phyloP scores from a whole-genome alignment of 2,113 vertebrate species.

The Typhlomys cinereus region DNA sequence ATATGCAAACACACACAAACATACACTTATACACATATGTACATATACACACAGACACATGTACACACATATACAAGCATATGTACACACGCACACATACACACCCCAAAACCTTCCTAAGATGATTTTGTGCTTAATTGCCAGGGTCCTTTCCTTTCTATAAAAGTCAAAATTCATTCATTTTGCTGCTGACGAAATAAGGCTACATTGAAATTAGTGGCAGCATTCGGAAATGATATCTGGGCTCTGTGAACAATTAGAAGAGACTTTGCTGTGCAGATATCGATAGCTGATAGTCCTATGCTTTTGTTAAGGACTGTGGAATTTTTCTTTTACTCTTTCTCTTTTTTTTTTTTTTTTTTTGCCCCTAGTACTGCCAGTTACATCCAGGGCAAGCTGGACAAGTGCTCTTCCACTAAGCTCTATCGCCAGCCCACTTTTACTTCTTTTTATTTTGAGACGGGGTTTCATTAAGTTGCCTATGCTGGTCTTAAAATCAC shows the following conservation, averaged over 20 bases:
- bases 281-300: not conserved
- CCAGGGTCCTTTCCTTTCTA: not conserved
- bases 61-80: too few relatives aligned
- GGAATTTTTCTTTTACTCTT: not conserved
- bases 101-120: too few relatives aligned
- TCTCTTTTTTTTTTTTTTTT: too few relatives aligned
- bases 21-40: too few relatives aligned
- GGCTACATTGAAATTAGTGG: conserved; percentile 3
- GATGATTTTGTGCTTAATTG: not conserved
- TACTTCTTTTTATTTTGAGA: not conserved
- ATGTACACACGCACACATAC: too few relatives aligned
- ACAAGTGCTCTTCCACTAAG: not conserved
- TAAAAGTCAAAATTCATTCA: conserved; percentile 4
- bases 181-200: conserved; percentile 48
- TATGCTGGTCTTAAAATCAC: not conserved
- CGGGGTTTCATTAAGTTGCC: not conserved
- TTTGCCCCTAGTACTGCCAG: not conserved
- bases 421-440: not conserved
- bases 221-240: not conserved
- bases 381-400: not conserved
- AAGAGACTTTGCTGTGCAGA: conserved; percentile 24
- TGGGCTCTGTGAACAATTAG: not conserved
- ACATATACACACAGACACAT: too few relatives aligned
- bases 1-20: too few relatives aligned
- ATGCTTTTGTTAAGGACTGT: conserved; percentile 15